Evolutionary conservation across 2,113 vertebrate genomes (phyloP).

Genomic region (Trichechus manatus): DNA sequence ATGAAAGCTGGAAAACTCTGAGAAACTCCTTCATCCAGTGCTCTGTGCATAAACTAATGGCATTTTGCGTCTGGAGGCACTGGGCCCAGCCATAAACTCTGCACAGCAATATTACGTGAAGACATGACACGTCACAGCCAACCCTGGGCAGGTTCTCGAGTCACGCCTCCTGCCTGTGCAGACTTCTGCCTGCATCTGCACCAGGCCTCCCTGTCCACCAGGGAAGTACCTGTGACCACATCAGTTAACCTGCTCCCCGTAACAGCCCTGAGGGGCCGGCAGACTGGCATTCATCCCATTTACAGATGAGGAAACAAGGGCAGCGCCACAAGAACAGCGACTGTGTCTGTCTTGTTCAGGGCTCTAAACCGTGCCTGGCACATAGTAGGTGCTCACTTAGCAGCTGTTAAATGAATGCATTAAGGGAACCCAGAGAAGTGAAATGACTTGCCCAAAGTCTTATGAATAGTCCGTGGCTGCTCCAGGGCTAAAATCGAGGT

Average conservation of each 20-base stretch:
- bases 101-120: background rate
- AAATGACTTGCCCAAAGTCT: background rate
- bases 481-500: background rate
- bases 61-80: background rate
- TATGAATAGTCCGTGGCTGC: background rate
- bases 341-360: background rate
- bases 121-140: background rate
- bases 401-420: background rate
- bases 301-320: background rate
- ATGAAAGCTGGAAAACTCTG: background rate
- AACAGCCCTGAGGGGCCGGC: background rate
- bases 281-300: background rate
- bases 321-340: background rate
- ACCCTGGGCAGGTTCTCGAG: background rate
- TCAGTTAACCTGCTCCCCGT: background rate
- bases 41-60: background rate
- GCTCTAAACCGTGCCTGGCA: background rate
- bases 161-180: slow-evolving; percentile 37
- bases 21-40: background rate
- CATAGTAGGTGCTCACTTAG: background rate
- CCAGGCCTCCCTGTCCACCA: background rate
- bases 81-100: background rate
- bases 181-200: background rate
- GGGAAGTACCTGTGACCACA: background rate
- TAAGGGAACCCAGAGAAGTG: background rate